Base-by-base conservation (phyloP, 1,140 invertebrate genomes). In the Pararge aegeria region DNA sequence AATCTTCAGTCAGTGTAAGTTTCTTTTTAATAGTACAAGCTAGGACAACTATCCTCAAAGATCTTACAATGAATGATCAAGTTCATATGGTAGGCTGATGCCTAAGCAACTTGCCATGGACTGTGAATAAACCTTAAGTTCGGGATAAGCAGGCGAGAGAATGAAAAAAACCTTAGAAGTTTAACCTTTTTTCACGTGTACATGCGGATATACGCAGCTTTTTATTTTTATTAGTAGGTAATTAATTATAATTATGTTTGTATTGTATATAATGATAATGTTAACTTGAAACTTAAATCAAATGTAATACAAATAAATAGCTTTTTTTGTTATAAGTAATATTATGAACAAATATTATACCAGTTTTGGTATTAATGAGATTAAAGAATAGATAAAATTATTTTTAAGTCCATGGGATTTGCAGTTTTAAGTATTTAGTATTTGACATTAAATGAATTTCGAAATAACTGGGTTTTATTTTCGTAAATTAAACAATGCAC, bases 391-490 rank as follows among this genome's bases (percentile, higher is more conserved):
- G 42, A 46, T 46, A 10, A 20, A 20, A 18, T 15, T 40, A 12
- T 40, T 46, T 21, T 46, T 46, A 46, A 46, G 18, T 46, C 19
- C 10, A 12, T 20, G 18, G 42, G 42, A 40, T 20, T 46, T 46
- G 18, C 2, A 46, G 42, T 46, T 42, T 42, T 46, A 34, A 34
- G 30, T 34, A 46, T 46, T 21, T 20, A 46, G 42, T 46, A n/a
- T n/a, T n/a, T n/a, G 42, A 46, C 19, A 46, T 20, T 46, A 46
- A 46, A 46, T 16, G 6, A 40, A 40, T 40, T 40, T 16, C n/a
- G 2, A 40, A 40, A 40, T 3, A 16, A n/a, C 6, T 4, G 15
- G 38, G 15, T 40, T 40, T 40, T 40, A 16, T 40, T 15, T 37
- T 5, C 12, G 9, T 37, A 12, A 37, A 37, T 24, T 7, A 2